Conservation (phyloP, 2,888 invertebrate genomes). For the Melanostoma mellinum region DNA sequence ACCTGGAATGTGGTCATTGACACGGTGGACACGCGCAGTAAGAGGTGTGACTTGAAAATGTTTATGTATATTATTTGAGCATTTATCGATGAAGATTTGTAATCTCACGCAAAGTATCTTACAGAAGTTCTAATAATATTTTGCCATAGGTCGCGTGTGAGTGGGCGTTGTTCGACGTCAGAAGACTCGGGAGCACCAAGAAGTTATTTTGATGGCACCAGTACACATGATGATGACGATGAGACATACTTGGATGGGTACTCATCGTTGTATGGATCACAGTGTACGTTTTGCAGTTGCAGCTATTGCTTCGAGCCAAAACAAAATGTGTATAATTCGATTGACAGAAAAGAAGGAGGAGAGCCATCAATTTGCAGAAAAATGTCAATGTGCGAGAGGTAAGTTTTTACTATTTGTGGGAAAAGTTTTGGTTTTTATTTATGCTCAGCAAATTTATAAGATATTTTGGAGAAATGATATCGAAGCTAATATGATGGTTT, state of each 20-base stretch:
- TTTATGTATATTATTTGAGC: neutral
- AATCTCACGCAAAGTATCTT: slow-evolving; percentile 48
- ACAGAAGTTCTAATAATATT: slow-evolving; percentile 55
- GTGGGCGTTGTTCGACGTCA: slow-evolving; percentile 73
- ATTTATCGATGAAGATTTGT: slow-evolving; percentile 27
- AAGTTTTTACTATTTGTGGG: slow-evolving; percentile 67
- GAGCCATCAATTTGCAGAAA: slow-evolving; percentile 63
- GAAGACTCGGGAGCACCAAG: slow-evolving; percentile 74
- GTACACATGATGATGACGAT: slow-evolving; percentile 65
- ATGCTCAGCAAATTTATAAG: neutral
- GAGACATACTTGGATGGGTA: slow-evolving; percentile 74
- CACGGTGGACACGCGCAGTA: slow-evolving; percentile 84
- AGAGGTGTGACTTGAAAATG: slow-evolving; percentile 80
- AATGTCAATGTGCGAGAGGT: slow-evolving; percentile 79
- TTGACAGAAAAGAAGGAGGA: slow-evolving; percentile 62
- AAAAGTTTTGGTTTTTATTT: slow-evolving; percentile 3
- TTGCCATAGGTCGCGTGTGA: slow-evolving; percentile 75
- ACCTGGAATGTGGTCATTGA: slow-evolving; percentile 88
- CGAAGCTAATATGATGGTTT: no score
- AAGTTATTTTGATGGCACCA: slow-evolving; percentile 74
- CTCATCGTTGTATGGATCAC: slow-evolving; percentile 84
- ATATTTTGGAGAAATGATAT: no score
- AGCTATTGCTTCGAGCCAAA: slow-evolving; percentile 84
- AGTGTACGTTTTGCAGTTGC: slow-evolving; percentile 85
- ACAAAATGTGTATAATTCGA: slow-evolving; percentile 81